Evolutionary conservation across 2,797 vertebrate species (phyloP).

Genomic region (Tokudaia tokunoshimensis): DNA sequence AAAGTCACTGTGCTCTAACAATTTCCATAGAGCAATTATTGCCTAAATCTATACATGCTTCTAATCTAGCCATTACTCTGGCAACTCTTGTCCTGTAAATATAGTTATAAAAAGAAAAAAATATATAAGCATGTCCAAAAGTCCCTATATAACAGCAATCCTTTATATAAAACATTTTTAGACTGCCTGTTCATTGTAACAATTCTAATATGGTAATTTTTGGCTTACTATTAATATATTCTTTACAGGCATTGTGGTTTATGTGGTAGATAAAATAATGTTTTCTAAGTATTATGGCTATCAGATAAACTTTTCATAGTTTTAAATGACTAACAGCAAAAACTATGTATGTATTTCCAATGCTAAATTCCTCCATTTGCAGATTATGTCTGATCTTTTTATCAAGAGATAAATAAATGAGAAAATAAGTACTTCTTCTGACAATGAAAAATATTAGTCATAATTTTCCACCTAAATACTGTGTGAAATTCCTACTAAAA

Average conservation of each 20-base stretch:
- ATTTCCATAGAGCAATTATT: not conserved
- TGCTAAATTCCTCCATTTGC: not conserved
- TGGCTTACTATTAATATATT: not conserved
- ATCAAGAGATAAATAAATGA: not conserved
- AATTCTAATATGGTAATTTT: not conserved
- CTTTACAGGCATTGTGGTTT: not conserved
- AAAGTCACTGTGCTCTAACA: not conserved
- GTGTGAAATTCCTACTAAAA: not conserved
- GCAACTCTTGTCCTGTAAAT: not conserved
- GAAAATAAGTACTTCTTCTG: not conserved
- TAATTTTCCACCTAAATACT: not conserved
- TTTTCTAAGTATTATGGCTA: not conserved
- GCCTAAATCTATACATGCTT: no score
- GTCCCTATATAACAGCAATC: not conserved
- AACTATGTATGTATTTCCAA: not conserved
- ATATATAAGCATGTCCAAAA: not conserved
- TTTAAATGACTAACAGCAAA: not conserved
- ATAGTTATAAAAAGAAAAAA: not conserved
- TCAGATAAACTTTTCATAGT: not conserved
- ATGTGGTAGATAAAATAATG: not conserved
- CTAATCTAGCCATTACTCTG: no score
- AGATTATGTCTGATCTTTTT: not conserved
- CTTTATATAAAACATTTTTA: not conserved
- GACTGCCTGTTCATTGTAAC: not conserved
- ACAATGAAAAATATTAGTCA: not conserved